These are phyloP conservation scores for Hylaeus volcanicus DNA, from an alignment of 1,140 invertebrate species.

Conservation along the genomic window DNA sequence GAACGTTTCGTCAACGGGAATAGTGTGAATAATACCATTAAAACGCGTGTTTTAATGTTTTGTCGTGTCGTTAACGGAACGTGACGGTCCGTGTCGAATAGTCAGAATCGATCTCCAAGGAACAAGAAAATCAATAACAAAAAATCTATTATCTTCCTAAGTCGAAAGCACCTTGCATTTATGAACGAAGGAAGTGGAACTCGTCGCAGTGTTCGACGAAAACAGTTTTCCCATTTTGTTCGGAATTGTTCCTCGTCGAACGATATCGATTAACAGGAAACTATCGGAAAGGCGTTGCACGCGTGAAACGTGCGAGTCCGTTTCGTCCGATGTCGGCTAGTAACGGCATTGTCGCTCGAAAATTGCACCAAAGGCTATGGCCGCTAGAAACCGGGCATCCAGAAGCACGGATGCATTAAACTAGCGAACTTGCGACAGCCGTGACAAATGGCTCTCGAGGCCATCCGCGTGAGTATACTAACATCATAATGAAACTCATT, in stretches of 20 bases:
- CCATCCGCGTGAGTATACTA: conserved; percentile 50
- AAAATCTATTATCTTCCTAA: too few relatives aligned
- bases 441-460: conserved; percentile 57
- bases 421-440: conserved; percentile 60
- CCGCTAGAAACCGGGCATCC: conserved; percentile 2
- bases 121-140: too few relatives aligned
- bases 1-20: too few relatives aligned
- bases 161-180: neutral
- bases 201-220: neutral
- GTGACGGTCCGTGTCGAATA: too few relatives aligned
- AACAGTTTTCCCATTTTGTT: neutral
- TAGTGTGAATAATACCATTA: too few relatives aligned
- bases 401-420: conserved; percentile 58
- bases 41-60: too few relatives aligned
- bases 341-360: conserved; percentile 53
- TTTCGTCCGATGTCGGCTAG: conserved; percentile 44
- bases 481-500: conserved; percentile 57
- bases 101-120: too few relatives aligned
- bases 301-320: conserved; percentile 14
- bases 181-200: neutral
- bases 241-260: neutral
- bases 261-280: neutral
- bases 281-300: neutral
- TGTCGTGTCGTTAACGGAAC: too few relatives aligned
- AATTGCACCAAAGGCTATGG: conserved; percentile 57